Percentiles rank a stretch among this genome's conserved stretches.
Conservation (phyloP, 2,113 vertebrate species). For the Pachypanchax playfairii region DNA sequence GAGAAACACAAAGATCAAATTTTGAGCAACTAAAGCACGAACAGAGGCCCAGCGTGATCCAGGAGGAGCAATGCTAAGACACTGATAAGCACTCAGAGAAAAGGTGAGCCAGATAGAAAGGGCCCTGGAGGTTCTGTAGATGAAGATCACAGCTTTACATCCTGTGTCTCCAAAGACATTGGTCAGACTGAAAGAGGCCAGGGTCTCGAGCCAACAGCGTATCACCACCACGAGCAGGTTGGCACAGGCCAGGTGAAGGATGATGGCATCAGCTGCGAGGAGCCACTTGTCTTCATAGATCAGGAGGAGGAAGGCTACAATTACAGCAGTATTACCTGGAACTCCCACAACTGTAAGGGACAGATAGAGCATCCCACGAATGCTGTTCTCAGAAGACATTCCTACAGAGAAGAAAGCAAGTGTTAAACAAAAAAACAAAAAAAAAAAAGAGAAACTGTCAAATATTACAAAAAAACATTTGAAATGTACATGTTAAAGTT, state of each 20-base stretch:
- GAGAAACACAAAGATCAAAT: constrained; percentile 67
- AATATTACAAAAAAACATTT: not conserved
- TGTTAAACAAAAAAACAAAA: not conserved
- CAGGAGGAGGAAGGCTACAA: constrained; percentile 69
- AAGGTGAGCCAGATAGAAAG: constrained; percentile 83
- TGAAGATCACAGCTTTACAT: constrained; percentile 77
- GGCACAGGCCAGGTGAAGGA: constrained; percentile 72
- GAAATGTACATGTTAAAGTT: not conserved
- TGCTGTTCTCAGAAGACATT: constrained; percentile 57
- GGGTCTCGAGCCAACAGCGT: constrained; percentile 74
- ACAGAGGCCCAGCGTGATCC: constrained; percentile 68
- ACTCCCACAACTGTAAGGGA: constrained; percentile 72
- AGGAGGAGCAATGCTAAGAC: constrained; percentile 73
- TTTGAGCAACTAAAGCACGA: constrained; percentile 41
- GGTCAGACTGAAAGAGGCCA: constrained; percentile 68
- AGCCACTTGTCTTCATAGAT: constrained; percentile 64
- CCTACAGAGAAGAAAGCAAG: constrained; percentile 7
- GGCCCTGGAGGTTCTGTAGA: constrained; percentile 74
- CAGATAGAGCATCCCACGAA: constrained; percentile 73
- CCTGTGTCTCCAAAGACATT: constrained; percentile 67
- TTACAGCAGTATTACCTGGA: constrained; percentile 73
- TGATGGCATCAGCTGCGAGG: constrained; percentile 74
- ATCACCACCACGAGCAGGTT: constrained; percentile 77
- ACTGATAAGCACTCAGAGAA: constrained; percentile 77
- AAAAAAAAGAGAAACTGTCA: not conserved